Evolutionary conservation across 2,888 invertebrate species (phyloP), one percentile per base, ranked within the genome.

Genomic region (Gisinianus flammeolus): DNA sequence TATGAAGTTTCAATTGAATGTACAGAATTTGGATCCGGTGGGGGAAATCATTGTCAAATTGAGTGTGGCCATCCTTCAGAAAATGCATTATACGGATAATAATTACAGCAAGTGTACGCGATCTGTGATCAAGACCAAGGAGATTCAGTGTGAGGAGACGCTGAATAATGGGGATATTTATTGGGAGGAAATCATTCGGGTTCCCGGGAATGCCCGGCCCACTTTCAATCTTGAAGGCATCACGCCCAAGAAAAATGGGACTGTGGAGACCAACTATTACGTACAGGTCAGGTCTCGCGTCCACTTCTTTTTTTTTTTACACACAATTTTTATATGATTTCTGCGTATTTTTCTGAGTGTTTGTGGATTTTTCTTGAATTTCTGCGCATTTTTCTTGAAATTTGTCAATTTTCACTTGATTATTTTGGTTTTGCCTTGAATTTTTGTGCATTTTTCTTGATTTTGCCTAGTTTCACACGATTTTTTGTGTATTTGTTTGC

Each of bases 81-180:
- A 62, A 26, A 28, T 62, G 12, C 24, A 26, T 26, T 62, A 62
- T 16, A 62, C 62, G 62, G 62, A 62, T 16, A 62, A 62, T 62
- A 62, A 62, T 62, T 62, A 26, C 26, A 12, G 26, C 12, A 62
- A 62, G 26, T 26, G 12, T 26, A 62, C 28, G 26, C 5, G 62
- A 28, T 16, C 44, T 19, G 44, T 2, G 44, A 2, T 44, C 16
- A 44, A 44, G 44, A 44, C 2, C 16, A 44, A 44, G 44, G 44
- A 44, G 44, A 16, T 44, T 12, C 44, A 16, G 16, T 44, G 44
- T 44, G 44, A 44, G 44, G 44, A 44, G 16, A 12, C 12, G 12
- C 44, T 16, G 12, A 24, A 62, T 26, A 24, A 26, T 12, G 62
- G 62, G 16, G 62, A 62, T 0, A 12, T 62, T 2, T 26, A 62